phyloP scores from a whole-genome alignment of 2,888 invertebrate species.

The Emesis furor region DNA sequence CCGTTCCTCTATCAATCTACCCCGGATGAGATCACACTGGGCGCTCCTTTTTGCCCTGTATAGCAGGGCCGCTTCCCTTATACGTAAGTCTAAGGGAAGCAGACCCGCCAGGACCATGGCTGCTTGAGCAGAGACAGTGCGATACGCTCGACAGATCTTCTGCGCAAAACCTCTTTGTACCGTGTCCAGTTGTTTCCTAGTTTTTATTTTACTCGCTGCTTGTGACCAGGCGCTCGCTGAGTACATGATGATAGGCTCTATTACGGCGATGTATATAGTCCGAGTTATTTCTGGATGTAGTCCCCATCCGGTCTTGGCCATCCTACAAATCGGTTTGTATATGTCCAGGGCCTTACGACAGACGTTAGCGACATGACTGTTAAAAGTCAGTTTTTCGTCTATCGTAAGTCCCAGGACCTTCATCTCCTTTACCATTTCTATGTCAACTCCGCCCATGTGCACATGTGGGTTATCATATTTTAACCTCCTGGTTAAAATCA shows the following conservation, averaged over 20 bases:
- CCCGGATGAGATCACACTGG: too few species aligned
- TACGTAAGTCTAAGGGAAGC: background rate
- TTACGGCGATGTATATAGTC: slow-evolving; percentile 45
- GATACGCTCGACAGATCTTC: slow-evolving; percentile 39
- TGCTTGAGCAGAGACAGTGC: slow-evolving; percentile 30
- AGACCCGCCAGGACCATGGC: slow-evolving; percentile 59
- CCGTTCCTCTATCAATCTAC: too few species aligned
- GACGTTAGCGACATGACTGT: slow-evolving; percentile 11
- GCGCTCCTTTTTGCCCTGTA: too few species aligned
- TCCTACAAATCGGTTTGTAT: slow-evolving; percentile 38
- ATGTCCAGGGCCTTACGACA: slow-evolving; percentile 36
- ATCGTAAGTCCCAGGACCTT: slow-evolving; percentile 36
- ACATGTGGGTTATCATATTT: background rate
- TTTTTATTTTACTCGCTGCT: slow-evolving; percentile 27
- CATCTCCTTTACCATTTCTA: background rate
- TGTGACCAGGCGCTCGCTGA: slow-evolving; percentile 50
- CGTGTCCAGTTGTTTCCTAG: background rate
- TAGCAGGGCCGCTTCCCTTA: too few species aligned
- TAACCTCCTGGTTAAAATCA: background rate
- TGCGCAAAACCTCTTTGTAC: slow-evolving; percentile 44
- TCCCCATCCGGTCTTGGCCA: slow-evolving; percentile 39
- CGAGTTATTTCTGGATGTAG: slow-evolving; percentile 39
- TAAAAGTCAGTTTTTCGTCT: slow-evolving; percentile 33
- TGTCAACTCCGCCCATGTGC: background rate
- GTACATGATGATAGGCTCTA: slow-evolving; percentile 57